Evolutionary conservation across 2,888 invertebrate species (phyloP).

Genomic region (Lithodes maja): DNA sequence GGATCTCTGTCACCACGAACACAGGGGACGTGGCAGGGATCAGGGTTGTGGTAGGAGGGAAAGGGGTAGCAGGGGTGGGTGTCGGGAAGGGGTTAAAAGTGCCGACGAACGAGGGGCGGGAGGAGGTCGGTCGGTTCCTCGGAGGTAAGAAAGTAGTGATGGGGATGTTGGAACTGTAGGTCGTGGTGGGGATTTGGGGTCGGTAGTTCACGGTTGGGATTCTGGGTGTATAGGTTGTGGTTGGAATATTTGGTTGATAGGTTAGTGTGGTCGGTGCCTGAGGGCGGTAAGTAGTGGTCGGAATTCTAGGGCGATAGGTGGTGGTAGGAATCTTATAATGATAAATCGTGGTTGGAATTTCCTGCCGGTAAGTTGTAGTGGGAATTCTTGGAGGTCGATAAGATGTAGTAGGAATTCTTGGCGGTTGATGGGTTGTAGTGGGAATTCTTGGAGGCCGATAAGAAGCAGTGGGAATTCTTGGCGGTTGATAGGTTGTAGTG

Average conservation of each 20-base stretch:
- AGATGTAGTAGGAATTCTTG: not conserved
- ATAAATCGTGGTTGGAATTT: not conserved
- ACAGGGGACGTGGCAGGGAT: conserved; percentile 34
- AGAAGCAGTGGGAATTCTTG: conserved; percentile 5
- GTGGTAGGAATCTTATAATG: not conserved
- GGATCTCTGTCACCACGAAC: conserved; percentile 34
- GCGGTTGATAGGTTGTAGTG: not conserved
- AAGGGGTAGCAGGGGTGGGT: conserved; percentile 15
- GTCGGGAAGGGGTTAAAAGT: not conserved
- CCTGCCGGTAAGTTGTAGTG: not conserved
- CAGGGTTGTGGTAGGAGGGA: not conserved
- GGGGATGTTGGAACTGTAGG: not conserved
- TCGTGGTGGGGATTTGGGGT: not conserved
- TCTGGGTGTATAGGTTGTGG: not conserved
- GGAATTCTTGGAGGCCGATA: not conserved
- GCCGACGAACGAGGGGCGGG: not conserved
- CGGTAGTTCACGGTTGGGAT: not conserved
- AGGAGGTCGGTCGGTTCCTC: conserved; percentile 1
- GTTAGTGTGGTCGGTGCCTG: not conserved
- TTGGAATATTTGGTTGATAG: not conserved
- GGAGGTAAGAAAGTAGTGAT: not conserved
- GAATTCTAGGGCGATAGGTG: conserved; percentile 6
- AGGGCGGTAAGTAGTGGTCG: conserved; percentile 2
- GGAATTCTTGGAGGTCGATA: not conserved
- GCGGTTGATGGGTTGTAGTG: not conserved